Conservation (phyloP, 2,888 invertebrate genomes). For the Parasteatoda lunata region DNA sequence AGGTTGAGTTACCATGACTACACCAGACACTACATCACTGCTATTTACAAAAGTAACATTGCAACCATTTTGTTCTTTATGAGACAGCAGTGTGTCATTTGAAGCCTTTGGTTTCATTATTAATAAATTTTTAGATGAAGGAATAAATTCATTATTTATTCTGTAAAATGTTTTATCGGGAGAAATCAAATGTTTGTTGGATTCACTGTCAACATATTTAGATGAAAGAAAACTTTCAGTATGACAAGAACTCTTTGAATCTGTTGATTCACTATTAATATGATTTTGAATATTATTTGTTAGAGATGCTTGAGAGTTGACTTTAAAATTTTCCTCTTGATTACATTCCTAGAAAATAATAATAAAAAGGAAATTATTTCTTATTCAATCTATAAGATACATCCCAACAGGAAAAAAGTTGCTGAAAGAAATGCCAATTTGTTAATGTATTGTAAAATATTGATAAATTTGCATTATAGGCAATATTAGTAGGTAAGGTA, state of each 20-base stretch:
- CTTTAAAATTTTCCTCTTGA: conserved; percentile 69
- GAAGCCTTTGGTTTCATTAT: conserved; percentile 47
- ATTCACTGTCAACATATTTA: conserved; percentile 45
- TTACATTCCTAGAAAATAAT: conserved; percentile 66
- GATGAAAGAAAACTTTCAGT: conserved; percentile 48
- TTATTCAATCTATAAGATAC: too few species aligned
- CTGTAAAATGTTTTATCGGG: conserved; percentile 33
- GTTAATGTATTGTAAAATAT: too few species aligned
- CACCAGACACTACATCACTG: conserved; percentile 13
- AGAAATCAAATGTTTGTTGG: conserved; percentile 36
- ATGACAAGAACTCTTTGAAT: conserved; percentile 52
- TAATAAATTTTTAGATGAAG: conserved; percentile 34
- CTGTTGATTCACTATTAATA: conserved; percentile 51
- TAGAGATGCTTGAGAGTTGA: conserved; percentile 70
- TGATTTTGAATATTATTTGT: conserved; percentile 72
- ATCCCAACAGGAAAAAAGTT: too few species aligned
- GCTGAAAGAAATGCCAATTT: too few species aligned
- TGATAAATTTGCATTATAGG: too few species aligned
- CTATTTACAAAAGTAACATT: conserved; percentile 48
- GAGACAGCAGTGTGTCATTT: conserved; percentile 30
- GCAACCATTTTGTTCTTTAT: conserved; percentile 61
- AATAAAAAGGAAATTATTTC: background rate
- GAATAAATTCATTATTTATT: conserved; percentile 28
- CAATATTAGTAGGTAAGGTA: too few species aligned
- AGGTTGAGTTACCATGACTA: conserved; percentile 28